Percentiles rank a stretch among this genome's conserved stretches.
Evolutionary conservation across 2,888 invertebrate genomes (phyloP).

Genomic region (Cheilosia pagana): DNA sequence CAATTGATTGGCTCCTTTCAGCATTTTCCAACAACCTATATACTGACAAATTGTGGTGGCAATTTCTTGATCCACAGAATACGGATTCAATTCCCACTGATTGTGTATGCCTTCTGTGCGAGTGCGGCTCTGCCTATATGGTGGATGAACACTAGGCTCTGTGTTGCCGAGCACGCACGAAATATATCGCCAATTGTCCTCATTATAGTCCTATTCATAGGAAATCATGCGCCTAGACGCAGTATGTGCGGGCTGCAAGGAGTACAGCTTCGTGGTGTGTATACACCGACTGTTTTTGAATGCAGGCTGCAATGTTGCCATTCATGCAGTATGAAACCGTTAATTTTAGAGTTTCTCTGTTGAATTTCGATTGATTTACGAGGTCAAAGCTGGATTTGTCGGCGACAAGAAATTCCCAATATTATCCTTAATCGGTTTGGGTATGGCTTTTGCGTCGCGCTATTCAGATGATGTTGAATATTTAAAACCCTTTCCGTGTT

Average conservation of each 20-base stretch:
- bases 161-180: slow-evolving; percentile 68
- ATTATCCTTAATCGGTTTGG: too few species aligned
- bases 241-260: slow-evolving; percentile 16
- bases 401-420: too few species aligned
- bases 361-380: slow-evolving; percentile 38
- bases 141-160: slow-evolving; percentile 58
- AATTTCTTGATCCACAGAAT: slow-evolving; percentile 74
- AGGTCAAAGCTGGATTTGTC: too few species aligned
- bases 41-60: slow-evolving; percentile 72
- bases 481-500: too few species aligned
- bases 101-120: slow-evolving; percentile 53
- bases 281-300: slow-evolving; percentile 38
- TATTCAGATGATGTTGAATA: too few species aligned
- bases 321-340: slow-evolving; percentile 54
- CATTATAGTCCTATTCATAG: slow-evolving; percentile 76
- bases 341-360: slow-evolving; percentile 58
- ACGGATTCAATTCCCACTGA: slow-evolving; percentile 72
- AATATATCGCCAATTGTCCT: slow-evolving; percentile 76
- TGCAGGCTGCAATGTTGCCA: slow-evolving; percentile 41
- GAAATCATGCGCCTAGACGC: slow-evolving; percentile 57
- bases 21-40: slow-evolving; percentile 40
- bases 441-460: too few species aligned
- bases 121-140: slow-evolving; percentile 26
- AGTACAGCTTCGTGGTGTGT: neutral
- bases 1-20: slow-evolving; percentile 74